Evolutionary conservation across 1,140 invertebrate species (phyloP), one percentile per base, ranked within the genome.

Genomic region (Calephelis virginiensis): DNA sequence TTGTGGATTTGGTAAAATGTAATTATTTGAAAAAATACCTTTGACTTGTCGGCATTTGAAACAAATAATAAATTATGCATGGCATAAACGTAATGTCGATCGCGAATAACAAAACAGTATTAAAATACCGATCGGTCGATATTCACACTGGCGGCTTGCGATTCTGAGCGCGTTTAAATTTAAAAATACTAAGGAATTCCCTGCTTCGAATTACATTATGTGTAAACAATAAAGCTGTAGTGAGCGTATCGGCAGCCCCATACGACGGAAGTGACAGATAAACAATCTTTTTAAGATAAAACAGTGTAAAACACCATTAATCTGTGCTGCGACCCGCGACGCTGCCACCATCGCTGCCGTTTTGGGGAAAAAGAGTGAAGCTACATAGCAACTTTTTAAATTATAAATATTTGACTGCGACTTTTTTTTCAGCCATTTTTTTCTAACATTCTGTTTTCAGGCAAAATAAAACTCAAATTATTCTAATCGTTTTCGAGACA

Each of bases 281-380:
- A 90, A 89, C 86, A 89, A 86, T 87, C 83, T 87, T 86, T 87
- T 86, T 84, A 84, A 87, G 85, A 88, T 88, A 90, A 90, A 85
- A 85, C 74, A 76, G 78, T 84, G 80, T 79, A 86, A 74, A 87
- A 84, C 71, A 73, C 60, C 69, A 75, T 72, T 72, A 72, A 76
- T 74, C 67, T 74, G 63, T 71, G 63, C 65, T 63, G 65, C 62
- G 68, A 69, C 73, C 61, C 72, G 76, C 73, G 76, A 76, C 73
- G 79, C 79, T 83, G 75, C 76, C 81, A 82, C 74, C 78, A 78
- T 74, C 80, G 80, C 72, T 84, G 78, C 82, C 28, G 28, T 37
- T 37, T 17, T 56, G 28, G 50, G 50, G 17, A 56, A 76, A 77
- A 53, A 68, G 40, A 8, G 2, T 28, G 28, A 73, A 71, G 74